phyloP scores from a whole-genome alignment of 2,113 vertebrate genomes.

The Ictalurus furcatus region DNA sequence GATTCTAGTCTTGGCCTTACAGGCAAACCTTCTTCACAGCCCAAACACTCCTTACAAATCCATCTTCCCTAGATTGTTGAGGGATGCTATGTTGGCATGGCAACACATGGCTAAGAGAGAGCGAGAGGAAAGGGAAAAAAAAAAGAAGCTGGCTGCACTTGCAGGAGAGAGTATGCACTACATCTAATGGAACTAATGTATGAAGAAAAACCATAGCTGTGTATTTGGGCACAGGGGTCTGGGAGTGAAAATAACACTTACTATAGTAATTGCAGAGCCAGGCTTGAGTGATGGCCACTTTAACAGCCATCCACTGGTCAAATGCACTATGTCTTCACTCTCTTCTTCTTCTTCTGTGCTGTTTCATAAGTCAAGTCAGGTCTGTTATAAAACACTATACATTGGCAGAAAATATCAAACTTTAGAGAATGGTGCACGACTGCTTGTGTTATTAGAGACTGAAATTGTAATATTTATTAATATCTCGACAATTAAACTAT shows the following conservation, averaged over 20 bases:
- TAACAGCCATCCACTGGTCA: conserved; percentile 23
- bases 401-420: neutral
- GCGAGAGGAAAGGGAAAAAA: neutral
- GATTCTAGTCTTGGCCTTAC: neutral
- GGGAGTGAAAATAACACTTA: conserved; percentile 39
- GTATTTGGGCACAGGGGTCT: conserved; percentile 23
- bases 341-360: neutral
- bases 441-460: neutral
- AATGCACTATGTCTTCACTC: conserved; percentile 2
- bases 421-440: neutral
- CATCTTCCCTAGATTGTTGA: conserved; percentile 44
- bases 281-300: conserved; percentile 22
- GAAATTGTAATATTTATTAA: neutral
- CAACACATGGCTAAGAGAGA: conserved; percentile 48
- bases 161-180: conserved; percentile 9
- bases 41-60: conserved; percentile 33
- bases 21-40: conserved; percentile 21
- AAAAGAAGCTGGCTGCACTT: conserved; percentile 13
- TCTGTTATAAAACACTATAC: neutral
- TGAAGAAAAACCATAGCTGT: conserved; percentile 35
- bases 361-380: neutral
- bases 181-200: conserved; percentile 48
- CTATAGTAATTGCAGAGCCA: conserved; percentile 27
- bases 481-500: neutral
- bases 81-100: conserved; percentile 48